Percentiles rank a stretch among this genome's conserved stretches.
These are phyloP conservation scores for Poeciliopsis occidentalis DNA, from an alignment of 2,113 vertebrate species.

Conservation along the genomic window DNA sequence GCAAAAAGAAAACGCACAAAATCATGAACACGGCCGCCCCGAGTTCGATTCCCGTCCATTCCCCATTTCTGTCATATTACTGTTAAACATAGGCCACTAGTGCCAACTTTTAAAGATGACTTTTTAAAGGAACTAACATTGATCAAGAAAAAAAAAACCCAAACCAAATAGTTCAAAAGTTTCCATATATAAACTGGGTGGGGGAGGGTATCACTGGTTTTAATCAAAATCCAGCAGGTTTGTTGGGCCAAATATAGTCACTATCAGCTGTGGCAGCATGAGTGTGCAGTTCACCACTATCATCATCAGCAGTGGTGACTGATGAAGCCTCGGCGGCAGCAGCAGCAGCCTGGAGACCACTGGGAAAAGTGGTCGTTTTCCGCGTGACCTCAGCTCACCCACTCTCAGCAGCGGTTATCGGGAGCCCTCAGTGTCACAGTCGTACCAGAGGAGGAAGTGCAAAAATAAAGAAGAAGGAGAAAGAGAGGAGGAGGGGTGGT, in stretches of 20 bases:
- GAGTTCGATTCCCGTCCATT: too few species aligned
- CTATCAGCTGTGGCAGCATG: constrained; percentile 69
- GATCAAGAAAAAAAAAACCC: too few species aligned
- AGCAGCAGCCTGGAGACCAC: constrained; percentile 29
- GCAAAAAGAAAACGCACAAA: too few species aligned
- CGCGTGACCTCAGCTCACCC: constrained; percentile 55
- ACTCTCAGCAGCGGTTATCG: constrained; percentile 53
- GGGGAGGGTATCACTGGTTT: background rate
- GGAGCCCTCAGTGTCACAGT: constrained; percentile 17
- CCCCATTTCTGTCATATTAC: too few species aligned
- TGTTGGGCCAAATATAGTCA: constrained; percentile 64
- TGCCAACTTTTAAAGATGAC: too few species aligned
- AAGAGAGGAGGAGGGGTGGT: constrained; percentile 26
- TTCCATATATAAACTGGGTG: background rate
- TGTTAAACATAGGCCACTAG: too few species aligned
- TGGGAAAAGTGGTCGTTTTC: constrained; percentile 38
- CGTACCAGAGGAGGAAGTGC: constrained; percentile 33
- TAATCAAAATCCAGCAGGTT: constrained; percentile 22
- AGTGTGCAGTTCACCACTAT: constrained; percentile 46
- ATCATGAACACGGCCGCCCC: too few species aligned
- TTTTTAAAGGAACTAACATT: too few species aligned
- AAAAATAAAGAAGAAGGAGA: constrained; percentile 22
- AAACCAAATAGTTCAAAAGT: too few species aligned
- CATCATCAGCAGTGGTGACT: constrained; percentile 37
- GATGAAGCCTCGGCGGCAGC: constrained; percentile 56